These are phyloP conservation scores for Timandra comae DNA, from an alignment of 2,888 invertebrate species.

Conservation along the genomic window DNA sequence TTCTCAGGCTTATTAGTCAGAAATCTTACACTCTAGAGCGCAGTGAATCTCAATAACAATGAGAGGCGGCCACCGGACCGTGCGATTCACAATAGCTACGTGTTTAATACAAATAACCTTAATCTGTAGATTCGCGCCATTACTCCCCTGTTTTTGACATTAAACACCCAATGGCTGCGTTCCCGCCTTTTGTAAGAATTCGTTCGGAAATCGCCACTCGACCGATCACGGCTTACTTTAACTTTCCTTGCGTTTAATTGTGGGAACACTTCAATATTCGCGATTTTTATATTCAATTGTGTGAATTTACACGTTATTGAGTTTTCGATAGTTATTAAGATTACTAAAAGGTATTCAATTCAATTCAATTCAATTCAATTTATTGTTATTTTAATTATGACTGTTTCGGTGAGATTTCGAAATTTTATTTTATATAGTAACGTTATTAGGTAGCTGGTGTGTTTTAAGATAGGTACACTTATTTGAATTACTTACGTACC, in stretches of 20 bases:
- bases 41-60: constrained; percentile 39
- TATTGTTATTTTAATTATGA: constrained; percentile 32
- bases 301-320: too few relatives aligned
- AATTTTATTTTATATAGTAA: too few relatives aligned
- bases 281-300: too few relatives aligned
- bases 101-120: constrained; percentile 68
- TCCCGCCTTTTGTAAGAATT: constrained; percentile 44
- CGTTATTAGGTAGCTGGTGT: too few relatives aligned
- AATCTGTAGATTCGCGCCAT: constrained; percentile 50
- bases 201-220: constrained; percentile 56
- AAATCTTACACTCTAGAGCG: constrained; percentile 36
- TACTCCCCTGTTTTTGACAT: constrained; percentile 56
- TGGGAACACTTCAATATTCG: constrained; percentile 58
- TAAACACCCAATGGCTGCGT: constrained; percentile 47
- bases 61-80: constrained; percentile 39
- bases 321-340: constrained; percentile 43
- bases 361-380: too few relatives aligned
- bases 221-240: constrained; percentile 36
- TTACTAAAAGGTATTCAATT: too few relatives aligned
- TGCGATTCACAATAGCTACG: constrained; percentile 49
- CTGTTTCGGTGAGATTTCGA: background rate
- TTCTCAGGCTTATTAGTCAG: constrained; percentile 50
- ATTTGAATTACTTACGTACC: too few relatives aligned
- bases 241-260: constrained; percentile 53
- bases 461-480: too few relatives aligned